These are phyloP conservation scores for Rhagologus leucostigma DNA, from an alignment of 2,113 vertebrate species.

Conservation along the genomic window DNA sequence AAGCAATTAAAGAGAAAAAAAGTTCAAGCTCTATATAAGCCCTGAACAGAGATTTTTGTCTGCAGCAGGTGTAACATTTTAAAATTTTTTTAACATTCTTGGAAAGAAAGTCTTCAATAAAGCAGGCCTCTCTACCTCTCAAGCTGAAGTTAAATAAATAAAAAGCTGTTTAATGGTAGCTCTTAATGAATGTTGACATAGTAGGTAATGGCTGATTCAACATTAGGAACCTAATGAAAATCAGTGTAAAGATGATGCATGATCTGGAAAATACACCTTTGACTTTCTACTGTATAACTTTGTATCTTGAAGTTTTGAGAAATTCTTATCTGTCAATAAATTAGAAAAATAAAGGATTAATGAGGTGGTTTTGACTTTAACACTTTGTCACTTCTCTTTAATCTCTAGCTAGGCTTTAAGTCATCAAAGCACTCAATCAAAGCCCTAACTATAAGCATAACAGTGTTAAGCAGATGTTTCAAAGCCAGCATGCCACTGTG, in stretches of 20 bases:
- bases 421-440: background rate
- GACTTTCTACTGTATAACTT: background rate
- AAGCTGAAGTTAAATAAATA: slow-evolving; percentile 29
- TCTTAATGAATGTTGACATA: slow-evolving; percentile 24
- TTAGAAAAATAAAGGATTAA: background rate
- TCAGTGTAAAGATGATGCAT: background rate
- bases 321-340: background rate
- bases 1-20: background rate
- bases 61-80: background rate
- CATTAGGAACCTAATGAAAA: slow-evolving; percentile 30
- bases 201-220: background rate
- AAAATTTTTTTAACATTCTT: background rate
- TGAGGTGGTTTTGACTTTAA: background rate
- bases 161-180: slow-evolving; percentile 5
- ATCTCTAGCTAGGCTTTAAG: background rate
- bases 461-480: background rate
- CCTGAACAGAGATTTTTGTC: background rate
- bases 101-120: background rate
- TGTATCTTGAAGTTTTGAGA: background rate
- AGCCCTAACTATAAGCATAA: background rate
- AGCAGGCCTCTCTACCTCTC: background rate
- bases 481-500: background rate
- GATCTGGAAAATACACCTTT: background rate
- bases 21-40: background rate
- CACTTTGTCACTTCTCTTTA: background rate